These are phyloP conservation scores for Ellobius talpinus DNA, from an alignment of 2,113 vertebrate species.

Conservation along the genomic window DNA sequence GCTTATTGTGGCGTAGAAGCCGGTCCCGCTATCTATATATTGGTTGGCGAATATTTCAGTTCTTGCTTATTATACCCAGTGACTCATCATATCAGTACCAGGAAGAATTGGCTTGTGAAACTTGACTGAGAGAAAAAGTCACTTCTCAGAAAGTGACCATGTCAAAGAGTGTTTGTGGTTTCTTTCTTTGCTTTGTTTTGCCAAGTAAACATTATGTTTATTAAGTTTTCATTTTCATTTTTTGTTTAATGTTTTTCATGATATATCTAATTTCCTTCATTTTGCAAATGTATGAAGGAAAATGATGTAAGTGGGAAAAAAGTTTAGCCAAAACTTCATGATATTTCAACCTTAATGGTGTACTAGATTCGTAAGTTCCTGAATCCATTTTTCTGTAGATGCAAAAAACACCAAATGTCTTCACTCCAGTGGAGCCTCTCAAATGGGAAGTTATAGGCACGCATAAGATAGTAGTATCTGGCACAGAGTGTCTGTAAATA, in stretches of 20 bases:
- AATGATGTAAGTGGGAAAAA: neutral
- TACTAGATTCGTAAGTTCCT: neutral
- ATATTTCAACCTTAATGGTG: neutral
- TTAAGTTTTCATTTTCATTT: neutral
- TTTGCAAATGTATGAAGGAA: neutral
- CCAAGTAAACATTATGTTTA: neutral
- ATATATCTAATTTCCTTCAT: neutral
- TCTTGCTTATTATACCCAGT: neutral
- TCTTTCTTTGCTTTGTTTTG: neutral
- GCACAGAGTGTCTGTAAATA: neutral
- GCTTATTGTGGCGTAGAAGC: neutral
- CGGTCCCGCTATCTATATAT: neutral
- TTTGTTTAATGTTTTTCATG: conserved; percentile 9
- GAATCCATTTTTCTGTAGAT: neutral
- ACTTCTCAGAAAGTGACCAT: conserved; percentile 20
- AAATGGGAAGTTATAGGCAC: neutral
- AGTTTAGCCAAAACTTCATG: neutral
- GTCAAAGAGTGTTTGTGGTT: neutral
- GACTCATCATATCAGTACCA: neutral
- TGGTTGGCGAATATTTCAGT: conserved; percentile 24
- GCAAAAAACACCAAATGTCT: neutral
- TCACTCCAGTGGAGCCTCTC: neutral
- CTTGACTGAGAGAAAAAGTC: conserved; percentile 23
- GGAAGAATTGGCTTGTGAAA: conserved; percentile 17
- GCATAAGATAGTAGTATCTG: neutral